A percentile compares a stretch with the other conserved stretches of the same genome.
Conservation (phyloP, 2,888 invertebrate species). For the Drosophila percnosoma region DNA sequence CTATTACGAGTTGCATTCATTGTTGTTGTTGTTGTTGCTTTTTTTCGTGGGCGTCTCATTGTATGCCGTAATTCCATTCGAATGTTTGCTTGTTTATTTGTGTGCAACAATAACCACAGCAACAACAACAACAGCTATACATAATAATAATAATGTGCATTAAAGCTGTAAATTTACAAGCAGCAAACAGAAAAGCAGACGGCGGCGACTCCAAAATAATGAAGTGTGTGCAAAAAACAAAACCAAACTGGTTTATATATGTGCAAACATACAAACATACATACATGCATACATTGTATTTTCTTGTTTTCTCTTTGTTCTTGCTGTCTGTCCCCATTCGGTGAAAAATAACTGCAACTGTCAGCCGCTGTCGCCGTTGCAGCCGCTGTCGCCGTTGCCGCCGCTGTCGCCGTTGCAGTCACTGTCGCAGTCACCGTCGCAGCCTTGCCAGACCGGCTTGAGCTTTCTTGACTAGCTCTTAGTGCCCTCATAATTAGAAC, state of each 20-base stretch:
- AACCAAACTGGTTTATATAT: slow-evolving; percentile 66
- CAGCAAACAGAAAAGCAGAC: slow-evolving; percentile 43
- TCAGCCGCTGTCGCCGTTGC: slow-evolving; percentile 64
- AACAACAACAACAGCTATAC: slow-evolving; percentile 13
- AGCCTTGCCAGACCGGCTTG: slow-evolving; percentile 51
- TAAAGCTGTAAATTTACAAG: slow-evolving; percentile 67
- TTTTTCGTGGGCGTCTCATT: slow-evolving; percentile 44
- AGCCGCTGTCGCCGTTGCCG: slow-evolving; percentile 29
- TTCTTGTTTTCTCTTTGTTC: slow-evolving; percentile 81
- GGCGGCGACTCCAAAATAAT: slow-evolving; percentile 62
- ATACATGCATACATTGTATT: slow-evolving; percentile 59
- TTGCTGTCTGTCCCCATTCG: slow-evolving; percentile 76
- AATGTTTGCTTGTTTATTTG: slow-evolving; percentile 10
- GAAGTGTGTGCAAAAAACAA: slow-evolving; percentile 73
- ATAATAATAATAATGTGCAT: slow-evolving; percentile 21
- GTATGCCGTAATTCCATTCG: slow-evolving; percentile 33
- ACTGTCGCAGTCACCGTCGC: slow-evolving; percentile 22
- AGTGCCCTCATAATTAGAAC: not conserved
- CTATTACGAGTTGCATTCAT: slow-evolving; percentile 39
- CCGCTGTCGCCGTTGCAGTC: slow-evolving; percentile 8
- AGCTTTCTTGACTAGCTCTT: not conserved
- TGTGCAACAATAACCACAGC: slow-evolving; percentile 18
- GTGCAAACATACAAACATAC: slow-evolving; percentile 24
- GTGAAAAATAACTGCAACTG: slow-evolving; percentile 79
- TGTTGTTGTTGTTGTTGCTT: not conserved